Evolutionary conservation across 1,140 invertebrate genomes (phyloP).

Genomic region (Araneus ventricosus): DNA sequence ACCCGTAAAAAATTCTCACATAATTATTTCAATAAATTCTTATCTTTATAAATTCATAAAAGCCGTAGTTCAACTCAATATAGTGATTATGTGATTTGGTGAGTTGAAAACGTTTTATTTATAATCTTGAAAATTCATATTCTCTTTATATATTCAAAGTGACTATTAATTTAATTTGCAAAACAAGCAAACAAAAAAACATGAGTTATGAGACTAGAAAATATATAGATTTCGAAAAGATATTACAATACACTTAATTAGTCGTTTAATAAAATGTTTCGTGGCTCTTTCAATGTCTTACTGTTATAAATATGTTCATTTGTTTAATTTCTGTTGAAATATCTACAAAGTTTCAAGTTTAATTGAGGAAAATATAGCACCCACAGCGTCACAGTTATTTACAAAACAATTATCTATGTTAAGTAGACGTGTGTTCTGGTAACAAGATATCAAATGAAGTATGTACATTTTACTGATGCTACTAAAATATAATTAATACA

Average conservation of each 20-base stretch:
- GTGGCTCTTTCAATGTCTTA: background rate
- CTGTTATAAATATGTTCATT: too few relatives aligned
- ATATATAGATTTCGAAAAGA: background rate
- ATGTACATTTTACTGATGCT: slow-evolving; percentile 8
- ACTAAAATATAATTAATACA: background rate
- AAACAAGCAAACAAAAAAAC: too few relatives aligned
- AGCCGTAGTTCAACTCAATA: too few relatives aligned
- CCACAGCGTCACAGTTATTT: background rate
- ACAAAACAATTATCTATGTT: background rate
- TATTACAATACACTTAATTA: background rate
- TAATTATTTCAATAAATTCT: too few relatives aligned
- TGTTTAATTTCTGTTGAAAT: background rate
- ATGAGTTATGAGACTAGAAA: background rate
- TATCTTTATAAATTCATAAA: too few relatives aligned
- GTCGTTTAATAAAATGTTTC: background rate
- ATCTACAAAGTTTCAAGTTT: background rate
- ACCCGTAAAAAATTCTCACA: too few relatives aligned
- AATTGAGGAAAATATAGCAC: background rate
- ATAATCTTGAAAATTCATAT: too few relatives aligned
- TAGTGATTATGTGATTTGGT: too few relatives aligned
- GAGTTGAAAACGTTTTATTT: too few relatives aligned
- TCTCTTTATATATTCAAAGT: too few relatives aligned
- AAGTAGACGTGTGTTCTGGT: background rate
- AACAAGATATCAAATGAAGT: background rate
- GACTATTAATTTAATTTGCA: too few relatives aligned